Conservation (phyloP, 92 coral and sea anemone genomes). For the Pocillopora meandrina region DNA sequence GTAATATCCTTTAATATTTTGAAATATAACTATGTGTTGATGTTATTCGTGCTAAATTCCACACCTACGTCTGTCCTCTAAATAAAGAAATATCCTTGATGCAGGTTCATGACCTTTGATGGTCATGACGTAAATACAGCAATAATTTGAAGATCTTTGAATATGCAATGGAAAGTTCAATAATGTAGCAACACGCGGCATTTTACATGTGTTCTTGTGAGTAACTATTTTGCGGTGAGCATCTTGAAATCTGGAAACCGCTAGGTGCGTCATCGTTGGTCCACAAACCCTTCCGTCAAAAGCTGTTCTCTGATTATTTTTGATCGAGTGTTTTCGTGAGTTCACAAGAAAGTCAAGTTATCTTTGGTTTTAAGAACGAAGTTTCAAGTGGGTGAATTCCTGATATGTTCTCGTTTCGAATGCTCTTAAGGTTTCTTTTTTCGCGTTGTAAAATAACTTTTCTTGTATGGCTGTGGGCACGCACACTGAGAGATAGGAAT, state of each 20-base stretch:
- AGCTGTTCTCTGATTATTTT: neutral
- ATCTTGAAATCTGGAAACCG: neutral
- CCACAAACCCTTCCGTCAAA: neutral
- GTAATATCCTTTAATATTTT: neutral
- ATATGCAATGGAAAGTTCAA: neutral
- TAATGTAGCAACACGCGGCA: neutral
- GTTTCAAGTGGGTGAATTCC: neutral
- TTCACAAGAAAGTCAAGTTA: slow-evolving; percentile 15
- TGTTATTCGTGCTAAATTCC: neutral
- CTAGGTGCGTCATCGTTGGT: slow-evolving; percentile 14
- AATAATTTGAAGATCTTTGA: neutral
- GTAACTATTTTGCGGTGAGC: neutral
- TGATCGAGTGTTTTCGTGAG: neutral
- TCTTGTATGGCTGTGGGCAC: neutral
- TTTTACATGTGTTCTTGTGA: neutral
- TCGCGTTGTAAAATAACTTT: neutral
- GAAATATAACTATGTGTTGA: neutral
- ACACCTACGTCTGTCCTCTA: no score
- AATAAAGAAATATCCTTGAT: neutral
- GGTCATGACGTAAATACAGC: neutral
- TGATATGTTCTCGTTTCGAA: neutral
- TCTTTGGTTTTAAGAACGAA: neutral
- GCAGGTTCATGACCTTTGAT: neutral
- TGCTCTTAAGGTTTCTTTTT: neutral
- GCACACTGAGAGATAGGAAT: no score